These are phyloP conservation scores for Trissoscelio sp. DNA, from an alignment of 2,888 invertebrate genomes.

Conservation along the genomic window DNA sequence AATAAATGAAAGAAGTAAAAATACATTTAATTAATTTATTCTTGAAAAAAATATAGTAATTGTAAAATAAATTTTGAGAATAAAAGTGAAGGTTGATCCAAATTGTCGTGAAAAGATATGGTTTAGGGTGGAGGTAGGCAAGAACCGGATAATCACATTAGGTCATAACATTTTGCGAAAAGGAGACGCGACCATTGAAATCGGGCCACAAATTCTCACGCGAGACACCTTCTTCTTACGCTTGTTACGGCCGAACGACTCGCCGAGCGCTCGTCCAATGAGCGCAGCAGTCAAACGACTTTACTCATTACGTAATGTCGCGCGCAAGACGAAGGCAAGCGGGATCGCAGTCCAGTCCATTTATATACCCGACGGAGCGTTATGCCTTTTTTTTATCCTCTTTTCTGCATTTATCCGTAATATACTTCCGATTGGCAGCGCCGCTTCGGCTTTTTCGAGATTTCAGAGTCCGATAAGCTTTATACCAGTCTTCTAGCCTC, in stretches of 20 bases:
- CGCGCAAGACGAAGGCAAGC: conserved; percentile 81
- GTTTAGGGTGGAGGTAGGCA: neutral
- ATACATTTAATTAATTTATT: too few relatives aligned
- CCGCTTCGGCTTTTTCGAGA: conserved; percentile 75
- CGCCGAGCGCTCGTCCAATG: conserved; percentile 63
- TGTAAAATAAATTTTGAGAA: neutral
- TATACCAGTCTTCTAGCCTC: conserved; percentile 65
- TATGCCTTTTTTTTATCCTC: conserved; percentile 66
- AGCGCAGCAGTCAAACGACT: conserved; percentile 77
- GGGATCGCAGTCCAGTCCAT: conserved; percentile 80
- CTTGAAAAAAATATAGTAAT: too few relatives aligned
- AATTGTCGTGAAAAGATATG: conserved; percentile 28
- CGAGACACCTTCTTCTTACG: conserved; percentile 70
- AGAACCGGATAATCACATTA: conserved; percentile 60
- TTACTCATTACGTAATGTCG: conserved; percentile 81
- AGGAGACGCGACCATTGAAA: conserved; percentile 65
- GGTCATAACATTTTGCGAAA: conserved; percentile 60
- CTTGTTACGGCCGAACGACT: conserved; percentile 73
- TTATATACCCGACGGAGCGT: conserved; percentile 73
- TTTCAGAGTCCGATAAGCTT: conserved; percentile 74
- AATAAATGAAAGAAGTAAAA: too few relatives aligned
- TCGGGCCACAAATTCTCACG: conserved; percentile 69
- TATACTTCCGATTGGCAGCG: conserved; percentile 78
- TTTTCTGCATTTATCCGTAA: conserved; percentile 76
- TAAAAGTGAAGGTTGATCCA: conserved; percentile 17